These are phyloP conservation scores for Corvus moneduloides DNA, from an alignment of 2,113 vertebrate genomes.

Conservation along the genomic window DNA sequence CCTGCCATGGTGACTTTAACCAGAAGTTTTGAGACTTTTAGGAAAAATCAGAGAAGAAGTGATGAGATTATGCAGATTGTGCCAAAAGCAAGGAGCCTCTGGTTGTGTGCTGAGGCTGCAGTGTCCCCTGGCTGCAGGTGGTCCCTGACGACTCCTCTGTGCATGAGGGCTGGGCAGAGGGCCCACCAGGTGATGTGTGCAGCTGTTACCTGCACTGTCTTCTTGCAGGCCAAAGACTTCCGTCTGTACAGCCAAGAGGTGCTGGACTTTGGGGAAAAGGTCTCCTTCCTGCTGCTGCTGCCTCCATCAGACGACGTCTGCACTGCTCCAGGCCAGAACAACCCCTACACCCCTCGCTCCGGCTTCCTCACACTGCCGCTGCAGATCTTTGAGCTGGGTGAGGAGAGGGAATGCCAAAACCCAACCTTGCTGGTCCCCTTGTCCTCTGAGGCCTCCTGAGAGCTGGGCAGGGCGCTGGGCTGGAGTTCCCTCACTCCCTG, in stretches of 20 bases:
- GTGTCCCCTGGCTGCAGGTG: neutral
- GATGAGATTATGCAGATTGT: neutral
- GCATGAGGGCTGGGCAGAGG: neutral
- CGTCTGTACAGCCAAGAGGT: conserved; percentile 91
- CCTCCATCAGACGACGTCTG: conserved; percentile 89
- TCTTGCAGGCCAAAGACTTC: conserved; percentile 83
- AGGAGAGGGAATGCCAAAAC: neutral
- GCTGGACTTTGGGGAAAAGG: conserved; percentile 85
- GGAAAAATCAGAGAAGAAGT: neutral
- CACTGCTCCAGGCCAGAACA: conserved; percentile 87
- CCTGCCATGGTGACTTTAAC: neutral
- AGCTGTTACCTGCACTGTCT: neutral
- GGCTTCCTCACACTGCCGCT: conserved; percentile 87
- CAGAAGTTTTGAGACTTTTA: neutral
- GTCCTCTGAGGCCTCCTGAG: neutral
- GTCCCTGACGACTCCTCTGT: neutral
- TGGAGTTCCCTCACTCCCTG: neutral
- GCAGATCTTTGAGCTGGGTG: conserved; percentile 91
- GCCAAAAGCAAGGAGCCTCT: neutral
- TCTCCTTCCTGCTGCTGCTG: conserved; percentile 87
- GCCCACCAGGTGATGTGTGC: neutral
- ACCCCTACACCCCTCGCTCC: conserved; percentile 81
- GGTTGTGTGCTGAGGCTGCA: neutral
- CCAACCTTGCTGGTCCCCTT: neutral
- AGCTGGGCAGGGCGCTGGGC: neutral